Conservation (phyloP, 1,140 invertebrate species). For the Aphaenogaster floridana region DNA sequence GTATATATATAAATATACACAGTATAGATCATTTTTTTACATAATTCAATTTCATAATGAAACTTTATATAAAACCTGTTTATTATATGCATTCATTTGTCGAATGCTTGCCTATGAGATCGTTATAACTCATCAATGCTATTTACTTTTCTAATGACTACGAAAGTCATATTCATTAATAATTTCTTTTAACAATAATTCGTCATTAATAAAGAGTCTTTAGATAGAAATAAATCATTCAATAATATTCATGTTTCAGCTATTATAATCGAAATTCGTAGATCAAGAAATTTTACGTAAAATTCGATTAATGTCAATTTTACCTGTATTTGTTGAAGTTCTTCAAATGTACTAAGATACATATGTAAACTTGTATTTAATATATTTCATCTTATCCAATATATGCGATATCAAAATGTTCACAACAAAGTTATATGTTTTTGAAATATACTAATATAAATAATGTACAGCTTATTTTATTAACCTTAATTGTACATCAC, state of each 20-base stretch:
- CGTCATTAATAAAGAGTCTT: background rate
- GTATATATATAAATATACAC: constrained; percentile 70
- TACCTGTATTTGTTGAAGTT: constrained; percentile 42
- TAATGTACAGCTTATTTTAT: constrained; percentile 19
- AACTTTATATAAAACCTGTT: constrained; percentile 72
- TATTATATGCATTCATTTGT: constrained; percentile 68
- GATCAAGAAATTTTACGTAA: constrained; percentile 52
- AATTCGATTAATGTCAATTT: constrained; percentile 50
- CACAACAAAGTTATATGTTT: constrained; percentile 42
- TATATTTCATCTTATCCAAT: constrained; percentile 44
- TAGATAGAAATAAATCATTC: constrained; percentile 38
- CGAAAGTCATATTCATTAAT: constrained; percentile 44
- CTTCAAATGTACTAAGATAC: constrained; percentile 46
- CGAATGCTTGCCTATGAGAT: constrained; percentile 65
- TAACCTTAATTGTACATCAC: constrained; percentile 8
- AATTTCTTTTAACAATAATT: constrained; percentile 36
- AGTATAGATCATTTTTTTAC: constrained; percentile 70
- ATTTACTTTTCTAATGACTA: constrained; percentile 71
- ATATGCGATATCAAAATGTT: constrained; percentile 45
- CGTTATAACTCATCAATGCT: constrained; percentile 63
- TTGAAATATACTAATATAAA: constrained; percentile 49
- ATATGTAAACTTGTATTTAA: constrained; percentile 50
- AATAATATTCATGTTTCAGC: constrained; percentile 37
- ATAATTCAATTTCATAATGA: constrained; percentile 72
- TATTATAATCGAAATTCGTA: constrained; percentile 57